Base-by-base conservation (phyloP, 1,140 invertebrate species). In the Zaprionus vittiger region DNA sequence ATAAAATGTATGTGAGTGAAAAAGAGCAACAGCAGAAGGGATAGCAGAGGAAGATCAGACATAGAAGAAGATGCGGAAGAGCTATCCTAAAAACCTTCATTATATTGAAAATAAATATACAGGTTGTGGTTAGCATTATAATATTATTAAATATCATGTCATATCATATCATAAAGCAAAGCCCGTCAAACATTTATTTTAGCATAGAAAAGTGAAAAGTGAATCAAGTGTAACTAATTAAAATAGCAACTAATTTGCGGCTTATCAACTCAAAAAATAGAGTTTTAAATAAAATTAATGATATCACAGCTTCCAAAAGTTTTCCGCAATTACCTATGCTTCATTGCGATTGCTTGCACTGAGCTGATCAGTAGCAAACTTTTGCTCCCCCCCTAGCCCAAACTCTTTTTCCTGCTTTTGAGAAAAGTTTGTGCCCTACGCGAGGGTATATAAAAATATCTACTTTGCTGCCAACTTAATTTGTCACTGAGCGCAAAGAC, bases 401-500 rank as follows among this genome's bases (percentile, higher is more conserved):
- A 66, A 17, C 20, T 38, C 64, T 67, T 54, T 20, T 41, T 15
- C n/a, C 6, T 47, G n/a, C 41, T 26, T 20, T 34, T 22, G 41
- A 55, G 28, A 17, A 47, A 24, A 52, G 24, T 31, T 28, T 11
- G 20, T 61, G 9, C 31, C 56, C 11, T 17, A 56, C 61, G 65
- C 47, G 2, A 31, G 59, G 59, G 38, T 70, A 55, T 67, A 78
- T 83, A 78, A 74, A 82, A 85, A 83, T 80, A 79, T 89, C 80
- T 81, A 83, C 78, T 87, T 87, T 83, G 80, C 84, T 89, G 84
- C 80, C 83, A 87, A 89, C 83, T 87, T 87, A 87, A 87, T 87
- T 87, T 87, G 84, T 87, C 83, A 87, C 83, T 89, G 76, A 89
- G 77, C 73, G 80, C 73, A 89, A 87, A 89, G 84, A 68, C 83